Conservation (phyloP, 2,113 vertebrate species). For the Circaetus gallicus region DNA sequence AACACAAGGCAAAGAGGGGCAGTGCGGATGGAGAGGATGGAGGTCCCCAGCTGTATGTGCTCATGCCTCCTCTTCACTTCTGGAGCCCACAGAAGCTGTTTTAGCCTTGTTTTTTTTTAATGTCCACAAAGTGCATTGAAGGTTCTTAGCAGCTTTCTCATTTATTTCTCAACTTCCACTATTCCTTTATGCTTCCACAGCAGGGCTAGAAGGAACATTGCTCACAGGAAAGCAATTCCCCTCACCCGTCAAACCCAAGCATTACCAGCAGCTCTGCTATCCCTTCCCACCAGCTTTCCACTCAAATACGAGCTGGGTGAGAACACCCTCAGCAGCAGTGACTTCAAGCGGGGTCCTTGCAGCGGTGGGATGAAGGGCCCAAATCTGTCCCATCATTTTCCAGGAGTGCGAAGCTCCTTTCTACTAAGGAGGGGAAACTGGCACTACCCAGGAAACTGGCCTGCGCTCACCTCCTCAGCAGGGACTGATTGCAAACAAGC, state of each 20-base stretch:
- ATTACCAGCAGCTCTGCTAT: not conserved
- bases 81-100: not conserved
- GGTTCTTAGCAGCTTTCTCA: not conserved
- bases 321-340: not conserved
- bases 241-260: not conserved
- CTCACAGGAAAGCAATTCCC: not conserved
- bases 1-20: rapidly evolving
- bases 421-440: not conserved
- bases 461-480: not conserved
- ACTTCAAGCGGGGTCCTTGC: not conserved
- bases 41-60: rapidly evolving
- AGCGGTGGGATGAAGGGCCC: not conserved
- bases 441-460: not conserved
- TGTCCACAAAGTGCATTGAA: not conserved
- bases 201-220: not conserved
- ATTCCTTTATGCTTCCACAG: not conserved
- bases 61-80: not conserved
- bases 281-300: not conserved
- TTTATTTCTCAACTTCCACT: not conserved
- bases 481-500: not conserved
- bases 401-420: not conserved
- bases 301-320: not conserved
- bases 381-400: not conserved
- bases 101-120: not conserved
- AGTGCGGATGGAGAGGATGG: not conserved